Conservation (phyloP, 2,888 invertebrate species). For the Himalopsyche japonica region DNA sequence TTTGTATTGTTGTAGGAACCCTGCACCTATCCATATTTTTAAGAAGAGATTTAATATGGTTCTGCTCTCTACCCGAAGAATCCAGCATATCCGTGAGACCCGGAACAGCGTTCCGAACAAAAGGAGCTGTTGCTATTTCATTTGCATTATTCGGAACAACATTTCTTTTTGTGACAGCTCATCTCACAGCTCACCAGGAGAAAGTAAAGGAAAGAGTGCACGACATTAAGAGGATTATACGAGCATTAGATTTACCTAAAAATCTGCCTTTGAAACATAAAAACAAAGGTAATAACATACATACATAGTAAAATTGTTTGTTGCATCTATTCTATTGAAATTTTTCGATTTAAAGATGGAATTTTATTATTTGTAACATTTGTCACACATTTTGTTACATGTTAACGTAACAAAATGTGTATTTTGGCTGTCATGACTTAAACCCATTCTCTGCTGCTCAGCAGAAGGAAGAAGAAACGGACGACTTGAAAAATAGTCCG, state of each 20-base stretch:
- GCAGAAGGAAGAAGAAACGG: too few relatives aligned
- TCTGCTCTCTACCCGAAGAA: slow-evolving; percentile 90
- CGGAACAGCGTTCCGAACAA: slow-evolving; percentile 88
- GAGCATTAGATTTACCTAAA: slow-evolving; percentile 81
- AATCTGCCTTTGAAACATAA: slow-evolving; percentile 76
- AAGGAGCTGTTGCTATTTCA: slow-evolving; percentile 92
- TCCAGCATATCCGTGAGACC: slow-evolving; percentile 85
- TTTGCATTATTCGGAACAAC: slow-evolving; percentile 94
- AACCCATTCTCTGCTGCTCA: too few relatives aligned
- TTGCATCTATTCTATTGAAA: too few relatives aligned
- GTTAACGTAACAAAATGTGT: too few relatives aligned
- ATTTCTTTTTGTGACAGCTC: slow-evolving; percentile 92
- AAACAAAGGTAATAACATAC: slow-evolving; percentile 63
- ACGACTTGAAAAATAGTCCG: too few relatives aligned
- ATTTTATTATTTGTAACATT: too few relatives aligned
- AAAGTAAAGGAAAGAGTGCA: slow-evolving; percentile 84
- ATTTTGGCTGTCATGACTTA: too few relatives aligned
- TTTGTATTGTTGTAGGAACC: slow-evolving; percentile 61
- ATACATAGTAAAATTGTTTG: too few relatives aligned
- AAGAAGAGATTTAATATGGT: slow-evolving; percentile 93
- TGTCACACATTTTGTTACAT: too few relatives aligned
- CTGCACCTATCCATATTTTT: slow-evolving; percentile 87
- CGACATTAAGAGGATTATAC: slow-evolving; percentile 82
- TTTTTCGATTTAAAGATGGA: too few relatives aligned
- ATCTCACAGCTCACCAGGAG: slow-evolving; percentile 91